phyloP scores from a whole-genome alignment of 2,113 vertebrate species.

The Saccopteryx leptura region DNA sequence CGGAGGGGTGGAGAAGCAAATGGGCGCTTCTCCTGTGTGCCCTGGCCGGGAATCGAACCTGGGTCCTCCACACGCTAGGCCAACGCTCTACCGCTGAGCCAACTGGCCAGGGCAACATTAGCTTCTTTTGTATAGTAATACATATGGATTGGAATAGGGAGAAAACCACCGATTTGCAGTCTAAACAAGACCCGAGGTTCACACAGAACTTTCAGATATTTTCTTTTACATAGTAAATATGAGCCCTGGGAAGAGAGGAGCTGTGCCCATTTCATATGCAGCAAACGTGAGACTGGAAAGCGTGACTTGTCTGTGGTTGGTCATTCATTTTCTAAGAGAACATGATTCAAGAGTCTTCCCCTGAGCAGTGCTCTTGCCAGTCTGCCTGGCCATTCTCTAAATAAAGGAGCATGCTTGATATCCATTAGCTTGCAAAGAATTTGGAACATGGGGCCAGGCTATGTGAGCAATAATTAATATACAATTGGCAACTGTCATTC shows the following conservation, averaged over 20 bases:
- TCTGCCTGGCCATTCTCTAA: background rate
- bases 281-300: background rate
- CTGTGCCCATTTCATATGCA: background rate
- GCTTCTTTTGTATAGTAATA: background rate
- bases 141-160: background rate
- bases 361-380: background rate
- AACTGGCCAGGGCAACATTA: too few relatives aligned
- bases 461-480: background rate
- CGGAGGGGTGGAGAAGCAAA: too few relatives aligned
- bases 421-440: conserved; percentile 6
- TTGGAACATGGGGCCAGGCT: background rate
- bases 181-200: conserved; percentile 49
- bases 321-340: background rate
- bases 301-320: background rate
- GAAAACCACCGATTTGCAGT: background rate
- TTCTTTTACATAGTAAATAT: background rate
- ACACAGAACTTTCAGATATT: background rate
- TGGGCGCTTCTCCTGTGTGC: too few relatives aligned
- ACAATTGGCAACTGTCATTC: background rate
- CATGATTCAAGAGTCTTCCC: background rate
- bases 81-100: too few relatives aligned
- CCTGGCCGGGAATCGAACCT: too few relatives aligned
- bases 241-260: background rate
- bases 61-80: too few relatives aligned
- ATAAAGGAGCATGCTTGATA: background rate